Base-by-base conservation (phyloP, 2,113 vertebrate species). In the Nanorana parkeri region DNA sequence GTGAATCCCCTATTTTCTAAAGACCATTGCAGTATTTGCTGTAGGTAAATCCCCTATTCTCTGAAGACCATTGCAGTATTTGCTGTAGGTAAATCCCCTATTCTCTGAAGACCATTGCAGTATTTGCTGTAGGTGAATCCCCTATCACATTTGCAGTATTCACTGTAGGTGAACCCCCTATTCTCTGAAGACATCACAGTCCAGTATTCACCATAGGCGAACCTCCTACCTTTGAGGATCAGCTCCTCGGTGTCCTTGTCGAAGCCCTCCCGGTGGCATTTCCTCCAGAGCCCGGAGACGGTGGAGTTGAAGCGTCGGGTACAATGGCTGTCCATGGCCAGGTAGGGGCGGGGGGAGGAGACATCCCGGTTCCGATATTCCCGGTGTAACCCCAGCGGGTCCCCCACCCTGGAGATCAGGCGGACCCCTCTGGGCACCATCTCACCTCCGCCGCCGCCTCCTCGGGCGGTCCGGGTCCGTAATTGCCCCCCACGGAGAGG, bases 201-300 rank as follows among this genome's bases (percentile, higher is more conserved):
- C 23, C 23, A 2, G 28, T 28, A 3, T 28, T 1, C 11, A 17
- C 15, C 29, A 17, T 28, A 29, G 10, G 10, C 2, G 0, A 17
- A 77, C 61, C 61, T 7, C 80, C 41, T 88, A 96, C 96, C 96
- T 95, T 94, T 96, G 75, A 91, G 89, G 83, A 96, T 96, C 23
- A 96, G 94, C 88, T 95, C 95, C 86, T 96, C 95, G 73, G 92
- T 95, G 88, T 96, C 95, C 87, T 94, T 90, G 89, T 96, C 96
- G 89, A 95, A 96, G 28, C 95, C 96, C 24, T 94, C 92, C 71
- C 96, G 95, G 88, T 93, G 94, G 84, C 96, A 96, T 88, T 92
- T 95, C 86, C 95, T 94, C 96, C 96, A 96, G 2, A 96, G 92
- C 51, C 96, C 96, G 76, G 95, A 94, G 54, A 95, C 89, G 64